Evolutionary conservation across 2,113 vertebrate genomes (phyloP), one percentile per base, ranked within the genome.

Genomic region (Thryonomys swinderianus): DNA sequence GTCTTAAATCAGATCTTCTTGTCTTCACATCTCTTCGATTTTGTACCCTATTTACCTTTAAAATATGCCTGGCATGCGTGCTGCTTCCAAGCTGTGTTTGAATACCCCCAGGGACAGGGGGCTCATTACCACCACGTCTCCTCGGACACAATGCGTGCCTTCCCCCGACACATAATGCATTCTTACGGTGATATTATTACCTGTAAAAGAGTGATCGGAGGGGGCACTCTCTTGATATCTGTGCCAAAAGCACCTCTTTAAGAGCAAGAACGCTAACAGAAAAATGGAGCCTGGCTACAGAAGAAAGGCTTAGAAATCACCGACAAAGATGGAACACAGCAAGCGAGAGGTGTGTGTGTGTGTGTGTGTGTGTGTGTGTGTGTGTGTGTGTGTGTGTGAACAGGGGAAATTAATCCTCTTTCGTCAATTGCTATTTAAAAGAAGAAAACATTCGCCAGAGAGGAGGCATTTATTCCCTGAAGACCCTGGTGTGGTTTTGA

Each of bases 401-500:
- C 48, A 48, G 62, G 57, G 79, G 79, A 85, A 95, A 91, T 94
- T 89, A 94, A 93, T 95, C 67, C 64, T 94, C 93, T 89, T 73
- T 93, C 53, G 93, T 94, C 32, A 34, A 95, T 93, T 0, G 3
- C 51, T 89, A 85, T 82, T 23, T n/a, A 87, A 79, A 79, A 61
- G n/a, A 64, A 67, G 61, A 45, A 66, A 80, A 69, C 69, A 85
- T 88, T 69, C 85, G 62, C 89, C 37, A 25, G 90, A 64, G 71
- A 94, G 89, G 30, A 93, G 80, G 69, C 55, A 73, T 88, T 95
- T 92, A 71, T 95, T 82, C 76, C 91, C 88, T 40, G 48, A 30
- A 48, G 80, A 74, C 91, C 42, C 51, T 45, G 51, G 83, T 62
- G 71, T 23, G 91, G 94, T 87, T 96, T 94, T 96, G 94, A 97